Evolutionary conservation across 2,797 vertebrate genomes (phyloP).

Genomic region (Myotis planiceps): DNA sequence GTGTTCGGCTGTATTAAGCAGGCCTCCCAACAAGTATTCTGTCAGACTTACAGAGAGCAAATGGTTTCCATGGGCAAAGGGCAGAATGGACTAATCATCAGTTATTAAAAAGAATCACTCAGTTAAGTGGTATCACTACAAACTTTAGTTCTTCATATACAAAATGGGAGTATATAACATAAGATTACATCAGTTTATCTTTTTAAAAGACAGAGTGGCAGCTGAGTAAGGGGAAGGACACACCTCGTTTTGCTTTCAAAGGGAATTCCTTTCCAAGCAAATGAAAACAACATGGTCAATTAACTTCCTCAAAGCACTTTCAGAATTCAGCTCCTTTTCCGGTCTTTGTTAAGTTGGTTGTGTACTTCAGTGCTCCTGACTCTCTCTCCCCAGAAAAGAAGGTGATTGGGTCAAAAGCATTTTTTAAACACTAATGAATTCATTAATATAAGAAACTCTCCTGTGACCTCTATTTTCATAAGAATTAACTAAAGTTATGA

Average conservation of each 20-base stretch:
- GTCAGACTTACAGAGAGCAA: not conserved
- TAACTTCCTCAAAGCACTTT: conserved; percentile 60
- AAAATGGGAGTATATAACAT: not conserved
- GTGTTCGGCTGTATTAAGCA: not conserved
- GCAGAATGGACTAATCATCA: not conserved
- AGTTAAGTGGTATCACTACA: not conserved
- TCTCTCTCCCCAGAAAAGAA: not conserved
- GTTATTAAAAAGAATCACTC: not conserved
- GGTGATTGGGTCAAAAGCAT: not conserved
- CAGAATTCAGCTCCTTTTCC: conserved; percentile 29
- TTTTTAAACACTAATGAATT: not conserved
- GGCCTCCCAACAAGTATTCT: not conserved
- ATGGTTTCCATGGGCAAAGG: not conserved
- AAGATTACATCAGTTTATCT: not conserved
- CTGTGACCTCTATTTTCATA: not conserved
- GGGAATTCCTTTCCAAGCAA: conserved; percentile 62
- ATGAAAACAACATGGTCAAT: conserved; percentile 43
- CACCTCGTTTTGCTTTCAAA: conserved; percentile 48
- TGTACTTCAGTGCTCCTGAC: not conserved
- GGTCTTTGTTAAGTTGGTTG: conserved; percentile 31
- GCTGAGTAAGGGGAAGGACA: not conserved
- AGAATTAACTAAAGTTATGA: not conserved
- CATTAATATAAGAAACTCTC: not conserved
- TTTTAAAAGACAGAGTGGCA: not conserved
- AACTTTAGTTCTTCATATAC: not conserved